phyloP scores from a whole-genome alignment of 2,113 vertebrate genomes.

The Odobenus rosmarus region DNA sequence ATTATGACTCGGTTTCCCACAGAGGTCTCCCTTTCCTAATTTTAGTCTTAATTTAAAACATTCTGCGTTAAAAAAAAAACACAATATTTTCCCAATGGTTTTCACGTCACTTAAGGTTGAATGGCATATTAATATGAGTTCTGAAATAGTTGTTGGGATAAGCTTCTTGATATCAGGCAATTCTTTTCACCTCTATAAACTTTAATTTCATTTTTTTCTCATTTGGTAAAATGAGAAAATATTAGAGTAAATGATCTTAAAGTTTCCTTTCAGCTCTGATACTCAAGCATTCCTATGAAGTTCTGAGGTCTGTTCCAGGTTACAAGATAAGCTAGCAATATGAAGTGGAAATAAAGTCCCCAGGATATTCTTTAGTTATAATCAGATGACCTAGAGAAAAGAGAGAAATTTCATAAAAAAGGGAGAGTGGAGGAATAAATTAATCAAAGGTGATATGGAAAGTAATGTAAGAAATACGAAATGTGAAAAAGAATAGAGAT shows the following conservation, averaged over 20 bases:
- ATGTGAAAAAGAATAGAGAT: not conserved
- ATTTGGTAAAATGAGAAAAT: not conserved
- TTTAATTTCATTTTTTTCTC: slow-evolving; percentile 48
- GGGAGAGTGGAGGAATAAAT: not conserved
- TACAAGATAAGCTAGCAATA: slow-evolving; percentile 31
- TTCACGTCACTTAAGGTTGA: not conserved
- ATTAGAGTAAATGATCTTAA: slow-evolving; percentile 26
- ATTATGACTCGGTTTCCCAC: not conserved
- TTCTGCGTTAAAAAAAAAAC: not conserved
- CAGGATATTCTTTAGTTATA: not conserved
- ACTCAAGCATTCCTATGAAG: slow-evolving; percentile 19
- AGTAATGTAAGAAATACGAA: not conserved
- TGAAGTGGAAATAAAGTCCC: slow-evolving; percentile 54
- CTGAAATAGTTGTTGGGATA: not conserved
- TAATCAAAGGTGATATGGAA: not conserved
- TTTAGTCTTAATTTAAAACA: not conserved
- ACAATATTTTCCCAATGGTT: not conserved
- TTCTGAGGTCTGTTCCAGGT: not conserved
- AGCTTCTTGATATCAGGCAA: not conserved
- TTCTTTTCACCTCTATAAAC: not conserved
- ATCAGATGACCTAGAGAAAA: slow-evolving; percentile 29
- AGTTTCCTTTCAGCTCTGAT: slow-evolving; percentile 20
- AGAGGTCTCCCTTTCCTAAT: not conserved
- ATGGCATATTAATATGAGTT: not conserved
- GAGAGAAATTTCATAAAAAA: slow-evolving; percentile 14